These are phyloP conservation scores for Pollachius pollachius DNA, from an alignment of 2,113 vertebrate genomes.

Conservation along the genomic window DNA sequence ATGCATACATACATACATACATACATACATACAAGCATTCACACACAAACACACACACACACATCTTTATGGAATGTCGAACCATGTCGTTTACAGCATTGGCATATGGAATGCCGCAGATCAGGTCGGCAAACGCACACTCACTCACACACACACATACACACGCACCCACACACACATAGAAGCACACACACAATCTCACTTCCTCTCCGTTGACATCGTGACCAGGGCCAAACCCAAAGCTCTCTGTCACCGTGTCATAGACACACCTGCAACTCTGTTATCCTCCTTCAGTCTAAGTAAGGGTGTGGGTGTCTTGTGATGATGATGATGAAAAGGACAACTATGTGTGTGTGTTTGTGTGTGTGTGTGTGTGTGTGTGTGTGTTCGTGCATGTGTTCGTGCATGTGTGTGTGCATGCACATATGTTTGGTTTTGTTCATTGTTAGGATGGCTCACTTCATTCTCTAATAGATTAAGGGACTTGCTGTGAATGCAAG, in stretches of 20 bases:
- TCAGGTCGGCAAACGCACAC: conserved; percentile 33
- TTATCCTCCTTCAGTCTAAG: too few species aligned
- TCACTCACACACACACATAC: conserved; percentile 3
- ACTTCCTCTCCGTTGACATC: neutral
- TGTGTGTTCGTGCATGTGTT: neutral
- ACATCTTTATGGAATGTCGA: neutral
- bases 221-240: neutral
- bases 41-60: too few species aligned
- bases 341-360: neutral
- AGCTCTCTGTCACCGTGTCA: neutral
- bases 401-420: neutral
- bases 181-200: conserved; percentile 1
- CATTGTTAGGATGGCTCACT: too few species aligned
- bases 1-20: too few species aligned
- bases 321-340: too few species aligned
- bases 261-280: neutral
- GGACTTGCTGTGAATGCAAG: too few species aligned
- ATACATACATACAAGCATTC: too few species aligned
- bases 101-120: conserved; percentile 56
- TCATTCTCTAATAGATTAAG: too few species aligned
- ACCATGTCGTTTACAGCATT: neutral
- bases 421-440: neutral
- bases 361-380: neutral
- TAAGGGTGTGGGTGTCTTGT: too few species aligned
- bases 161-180: conserved; percentile 10